Base-by-base conservation (phyloP, 2,797 vertebrate genomes). In the Etheostoma nigrum region DNA sequence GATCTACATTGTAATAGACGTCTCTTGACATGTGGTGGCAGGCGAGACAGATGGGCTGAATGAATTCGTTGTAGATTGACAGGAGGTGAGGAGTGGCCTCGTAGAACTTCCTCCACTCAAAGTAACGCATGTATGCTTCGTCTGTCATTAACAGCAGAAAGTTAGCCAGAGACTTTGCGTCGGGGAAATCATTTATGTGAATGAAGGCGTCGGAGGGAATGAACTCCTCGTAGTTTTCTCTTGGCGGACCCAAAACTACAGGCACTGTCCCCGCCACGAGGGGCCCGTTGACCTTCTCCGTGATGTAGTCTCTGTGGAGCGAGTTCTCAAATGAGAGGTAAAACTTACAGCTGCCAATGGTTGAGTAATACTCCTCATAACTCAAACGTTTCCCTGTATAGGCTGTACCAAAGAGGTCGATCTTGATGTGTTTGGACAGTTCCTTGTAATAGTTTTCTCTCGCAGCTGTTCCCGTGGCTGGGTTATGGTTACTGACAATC, bases 171-270 rank as follows among this genome's bases (percentile, higher is more conserved):
- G 96, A 94, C 88, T 95, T 95, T 4, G 94, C 91, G 72, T 96
- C 96, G 18, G 93, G 94, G 74, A 96, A 97, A 92, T 97, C 96
- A 85, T 97, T 94, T 72, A 97, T 94, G 0, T 97, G 97, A 91
- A 97, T 97, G 88, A 97, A 97, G 47, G 96, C 94, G 72, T 95
- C 93, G 57, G 90, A 91, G 45, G 97, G 96, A 84, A 96, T 89
- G 76, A 96, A 97, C 90, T 96, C 95, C 67, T 97, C 95, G 53
- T 97, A 97, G 90, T 97, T 97, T 89, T 96, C 94, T 89, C 97
- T 96, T 14, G 96, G 89, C 25, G 96, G 95, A 40, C 97, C 97
- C 60, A 98, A 49, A 76, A 97, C 97, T 18, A 98, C 91, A 36
- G 97, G 97, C 40, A 97, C 95, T 2, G 96, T 94, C 59, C 96